Evolutionary conservation across 2,888 invertebrate species (phyloP).

Genomic region (Nomada fucata): DNA sequence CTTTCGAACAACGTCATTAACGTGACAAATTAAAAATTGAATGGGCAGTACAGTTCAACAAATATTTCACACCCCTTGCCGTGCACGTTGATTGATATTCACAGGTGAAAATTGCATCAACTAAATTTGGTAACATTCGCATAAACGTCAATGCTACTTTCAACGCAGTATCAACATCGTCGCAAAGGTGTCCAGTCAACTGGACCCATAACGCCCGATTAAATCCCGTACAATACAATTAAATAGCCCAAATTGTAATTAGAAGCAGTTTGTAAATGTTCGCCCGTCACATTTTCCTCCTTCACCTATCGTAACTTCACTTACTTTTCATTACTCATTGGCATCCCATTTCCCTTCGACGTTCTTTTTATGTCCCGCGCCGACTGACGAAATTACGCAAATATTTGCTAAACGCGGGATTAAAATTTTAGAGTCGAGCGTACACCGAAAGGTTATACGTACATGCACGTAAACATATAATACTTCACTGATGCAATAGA

Average conservation of each 20-base stretch:
- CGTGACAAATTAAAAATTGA: no score
- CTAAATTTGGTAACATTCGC: neutral
- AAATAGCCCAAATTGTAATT: neutral
- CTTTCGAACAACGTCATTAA: no score
- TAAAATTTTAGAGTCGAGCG: slow-evolving; percentile 51
- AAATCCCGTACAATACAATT: no score
- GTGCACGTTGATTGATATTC: no score
- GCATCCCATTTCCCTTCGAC: slow-evolving; percentile 1
- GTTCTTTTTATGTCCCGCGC: neutral
- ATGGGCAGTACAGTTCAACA: no score
- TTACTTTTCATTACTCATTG: slow-evolving; percentile 8
- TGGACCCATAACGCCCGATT: no score
- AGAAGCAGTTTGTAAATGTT: neutral
- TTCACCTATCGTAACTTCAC: neutral
- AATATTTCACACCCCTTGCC: no score
- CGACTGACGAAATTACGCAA: slow-evolving; percentile 40
- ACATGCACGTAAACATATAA: slow-evolving; percentile 50
- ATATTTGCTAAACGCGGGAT: slow-evolving; percentile 49
- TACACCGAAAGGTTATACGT: slow-evolving; percentile 64
- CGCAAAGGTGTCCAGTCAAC: neutral
- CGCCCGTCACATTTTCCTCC: neutral
- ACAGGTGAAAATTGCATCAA: neutral
- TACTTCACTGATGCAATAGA: slow-evolving; percentile 67
- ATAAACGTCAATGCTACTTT: neutral
- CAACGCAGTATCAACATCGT: neutral